Evolutionary conservation across 2,888 invertebrate genomes (phyloP).

Genomic region (Drosophila recens): DNA sequence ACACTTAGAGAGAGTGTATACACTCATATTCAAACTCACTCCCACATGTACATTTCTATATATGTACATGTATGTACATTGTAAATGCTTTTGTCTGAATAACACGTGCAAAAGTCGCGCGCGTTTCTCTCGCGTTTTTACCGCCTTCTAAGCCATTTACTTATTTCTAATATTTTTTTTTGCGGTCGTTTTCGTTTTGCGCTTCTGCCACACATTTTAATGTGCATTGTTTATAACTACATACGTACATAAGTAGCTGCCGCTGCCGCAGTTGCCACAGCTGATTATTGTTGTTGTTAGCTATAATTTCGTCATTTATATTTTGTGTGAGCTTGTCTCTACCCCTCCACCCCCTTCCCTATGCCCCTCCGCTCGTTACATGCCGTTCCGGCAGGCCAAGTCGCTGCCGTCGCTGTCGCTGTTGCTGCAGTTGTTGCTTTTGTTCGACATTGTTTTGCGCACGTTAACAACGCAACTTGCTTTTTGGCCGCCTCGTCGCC

Average conservation of each 20-base stretch:
- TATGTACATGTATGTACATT: too few relatives aligned
- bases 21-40: neutral
- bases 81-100: neutral
- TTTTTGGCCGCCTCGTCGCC: conserved; percentile 63
- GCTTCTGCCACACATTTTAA: conserved; percentile 59
- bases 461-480: conserved; percentile 71
- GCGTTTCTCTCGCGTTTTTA: conserved; percentile 49
- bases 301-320: conserved; percentile 75
- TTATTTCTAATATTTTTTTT: neutral
- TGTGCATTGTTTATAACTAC: conserved; percentile 69
- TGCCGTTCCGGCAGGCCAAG: conserved; percentile 18
- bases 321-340: conserved; percentile 43
- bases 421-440: conserved; percentile 39
- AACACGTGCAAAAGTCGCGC: conserved; percentile 38
- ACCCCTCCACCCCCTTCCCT: neutral
- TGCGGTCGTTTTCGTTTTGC: conserved; percentile 25
- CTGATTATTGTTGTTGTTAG: conserved; percentile 25
- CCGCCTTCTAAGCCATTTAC: conserved; percentile 11
- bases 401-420: conserved; percentile 4
- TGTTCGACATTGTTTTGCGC: conserved; percentile 66
- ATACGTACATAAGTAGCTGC: conserved; percentile 37
- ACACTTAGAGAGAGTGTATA: neutral
- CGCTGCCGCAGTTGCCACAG: conserved; percentile 16
- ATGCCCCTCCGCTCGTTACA: neutral
- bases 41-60: neutral